Percentiles rank a stretch among this genome's conserved stretches.
Evolutionary conservation across 2,888 invertebrate genomes (phyloP).

Genomic region (Polydrusus cervinus): DNA sequence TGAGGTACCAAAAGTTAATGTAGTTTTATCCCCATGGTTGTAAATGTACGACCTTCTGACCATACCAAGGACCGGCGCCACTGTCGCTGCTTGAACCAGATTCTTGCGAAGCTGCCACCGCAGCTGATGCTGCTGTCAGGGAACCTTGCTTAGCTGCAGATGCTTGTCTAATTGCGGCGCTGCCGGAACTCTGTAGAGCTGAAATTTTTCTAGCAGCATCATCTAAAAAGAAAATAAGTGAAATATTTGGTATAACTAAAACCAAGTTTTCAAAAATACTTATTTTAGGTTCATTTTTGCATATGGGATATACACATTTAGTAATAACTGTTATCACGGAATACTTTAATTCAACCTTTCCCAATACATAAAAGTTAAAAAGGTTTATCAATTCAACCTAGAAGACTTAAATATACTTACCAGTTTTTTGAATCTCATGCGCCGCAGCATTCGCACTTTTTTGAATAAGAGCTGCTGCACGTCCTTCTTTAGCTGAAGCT

Average conservation of each 20-base stretch:
- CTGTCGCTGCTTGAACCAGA: slow-evolving; percentile 38
- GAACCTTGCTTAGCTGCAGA: slow-evolving; percentile 60
- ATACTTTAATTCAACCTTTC: background rate
- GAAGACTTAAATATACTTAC: slow-evolving; percentile 61
- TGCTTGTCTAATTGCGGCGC: slow-evolving; percentile 58
- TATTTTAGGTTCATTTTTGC: too few species aligned
- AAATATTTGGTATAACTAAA: too few species aligned
- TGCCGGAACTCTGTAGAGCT: slow-evolving; percentile 58
- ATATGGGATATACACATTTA: too few species aligned
- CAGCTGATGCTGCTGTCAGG: slow-evolving; percentile 62
- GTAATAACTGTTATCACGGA: background rate
- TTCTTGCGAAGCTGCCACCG: slow-evolving; percentile 58
- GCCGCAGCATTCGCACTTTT: slow-evolving; percentile 81
- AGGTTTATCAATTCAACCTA: background rate
- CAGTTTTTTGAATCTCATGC: slow-evolving; percentile 80
- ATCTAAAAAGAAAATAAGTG: slow-evolving; percentile 55
- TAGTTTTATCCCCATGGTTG: slow-evolving; percentile 58
- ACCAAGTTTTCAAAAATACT: too few species aligned
- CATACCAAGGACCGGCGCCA: slow-evolving; percentile 54
- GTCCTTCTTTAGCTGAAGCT: slow-evolving; percentile 82
- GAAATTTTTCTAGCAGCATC: slow-evolving; percentile 61
- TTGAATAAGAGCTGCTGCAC: slow-evolving; percentile 82
- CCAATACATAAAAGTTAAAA: background rate
- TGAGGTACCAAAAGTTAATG: background rate
- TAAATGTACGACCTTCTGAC: slow-evolving; percentile 57